Percentiles rank a stretch among this genome's conserved stretches.
Conservation (phyloP, 2,797 vertebrate species). For the Gymnoscopelus microlampas region DNA sequence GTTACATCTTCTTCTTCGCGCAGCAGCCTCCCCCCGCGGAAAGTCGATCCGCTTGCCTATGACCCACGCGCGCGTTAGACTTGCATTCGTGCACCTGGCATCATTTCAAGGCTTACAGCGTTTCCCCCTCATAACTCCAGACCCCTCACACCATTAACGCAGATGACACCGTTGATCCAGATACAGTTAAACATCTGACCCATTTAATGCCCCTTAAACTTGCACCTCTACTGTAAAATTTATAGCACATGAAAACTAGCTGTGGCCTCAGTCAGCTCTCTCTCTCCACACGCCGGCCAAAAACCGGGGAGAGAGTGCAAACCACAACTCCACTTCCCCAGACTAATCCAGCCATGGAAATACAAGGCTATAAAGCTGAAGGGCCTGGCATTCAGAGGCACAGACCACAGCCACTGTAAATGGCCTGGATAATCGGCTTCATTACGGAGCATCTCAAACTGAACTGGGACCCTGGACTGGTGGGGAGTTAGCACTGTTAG, state of each 20-base stretch:
- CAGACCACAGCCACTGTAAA: constrained; percentile 76
- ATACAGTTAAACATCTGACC: constrained; percentile 71
- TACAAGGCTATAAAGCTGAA: constrained; percentile 74
- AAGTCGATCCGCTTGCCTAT: constrained; percentile 6
- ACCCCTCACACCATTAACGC: constrained; percentile 58
- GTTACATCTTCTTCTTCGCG: neutral
- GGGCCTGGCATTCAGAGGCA: constrained; percentile 66
- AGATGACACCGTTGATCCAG: constrained; percentile 68
- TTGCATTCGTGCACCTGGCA: constrained; percentile 52
- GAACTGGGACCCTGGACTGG: neutral
- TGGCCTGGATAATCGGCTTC: constrained; percentile 74
- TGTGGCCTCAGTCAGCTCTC: constrained; percentile 47
- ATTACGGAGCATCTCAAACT: constrained; percentile 54
- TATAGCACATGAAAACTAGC: constrained; percentile 68
- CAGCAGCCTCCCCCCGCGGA: constrained; percentile 7
- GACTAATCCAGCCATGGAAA: constrained; percentile 70
- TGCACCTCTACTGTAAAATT: constrained; percentile 68
- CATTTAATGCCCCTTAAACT: constrained; percentile 69
- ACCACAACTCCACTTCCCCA: constrained; percentile 59
- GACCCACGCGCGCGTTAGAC: constrained; percentile 21
- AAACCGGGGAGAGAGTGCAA: constrained; percentile 39
- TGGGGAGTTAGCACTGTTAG: no score
- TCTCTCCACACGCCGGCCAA: constrained; percentile 22
- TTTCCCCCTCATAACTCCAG: constrained; percentile 51
- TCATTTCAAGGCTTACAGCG: constrained; percentile 54